These are phyloP conservation scores for Ophioderma brevispina DNA, from an alignment of 35 echinoderm and acorn worm genomes.

Conservation along the genomic window DNA sequence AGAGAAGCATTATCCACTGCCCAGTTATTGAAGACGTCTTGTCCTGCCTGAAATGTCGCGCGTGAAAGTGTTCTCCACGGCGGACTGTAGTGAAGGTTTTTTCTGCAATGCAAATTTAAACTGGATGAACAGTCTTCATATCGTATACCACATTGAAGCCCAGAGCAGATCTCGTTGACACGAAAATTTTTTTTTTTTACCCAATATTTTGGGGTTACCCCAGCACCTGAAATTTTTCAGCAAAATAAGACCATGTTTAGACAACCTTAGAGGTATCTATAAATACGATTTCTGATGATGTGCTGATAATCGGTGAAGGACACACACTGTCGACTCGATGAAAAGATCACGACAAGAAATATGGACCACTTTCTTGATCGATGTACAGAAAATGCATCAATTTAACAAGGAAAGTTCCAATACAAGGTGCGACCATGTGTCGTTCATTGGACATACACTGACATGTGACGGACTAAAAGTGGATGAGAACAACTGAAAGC, in stretches of 20 bases:
- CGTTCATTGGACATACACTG: slow-evolving; percentile 37
- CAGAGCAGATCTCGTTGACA: slow-evolving; percentile 32
- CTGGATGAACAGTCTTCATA: slow-evolving; percentile 25
- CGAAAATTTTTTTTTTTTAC: no score
- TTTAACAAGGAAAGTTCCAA: slow-evolving; percentile 38
- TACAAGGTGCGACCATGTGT: slow-evolving; percentile 24
- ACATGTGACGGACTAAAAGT: slow-evolving; percentile 16
- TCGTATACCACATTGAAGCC: slow-evolving; percentile 34
- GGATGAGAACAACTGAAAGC: slow-evolving; percentile 16
- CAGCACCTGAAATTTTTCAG: slow-evolving; percentile 56
- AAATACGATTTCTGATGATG: slow-evolving; percentile 34
- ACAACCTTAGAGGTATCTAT: slow-evolving; percentile 43
- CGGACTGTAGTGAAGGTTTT: slow-evolving; percentile 63
- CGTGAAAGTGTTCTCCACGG: slow-evolving; percentile 64
- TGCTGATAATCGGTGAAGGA: slow-evolving; percentile 32
- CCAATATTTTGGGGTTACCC: slow-evolving; percentile 48
- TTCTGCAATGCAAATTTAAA: slow-evolving; percentile 37
- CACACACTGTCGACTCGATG: slow-evolving; percentile 47
- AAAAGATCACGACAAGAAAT: slow-evolving; percentile 19
- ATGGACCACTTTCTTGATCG: not conserved
- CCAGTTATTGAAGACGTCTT: slow-evolving; percentile 58
- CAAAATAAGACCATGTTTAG: slow-evolving; percentile 39
- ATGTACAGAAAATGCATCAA: not conserved
- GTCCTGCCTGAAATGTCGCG: slow-evolving; percentile 37
- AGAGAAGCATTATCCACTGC: slow-evolving; percentile 46